A percentile compares a stretch with the other conserved stretches of the same genome.
These are phyloP conservation scores for Syrmaticus mikado DNA, from an alignment of 2,113 vertebrate genomes.

Conservation along the genomic window DNA sequence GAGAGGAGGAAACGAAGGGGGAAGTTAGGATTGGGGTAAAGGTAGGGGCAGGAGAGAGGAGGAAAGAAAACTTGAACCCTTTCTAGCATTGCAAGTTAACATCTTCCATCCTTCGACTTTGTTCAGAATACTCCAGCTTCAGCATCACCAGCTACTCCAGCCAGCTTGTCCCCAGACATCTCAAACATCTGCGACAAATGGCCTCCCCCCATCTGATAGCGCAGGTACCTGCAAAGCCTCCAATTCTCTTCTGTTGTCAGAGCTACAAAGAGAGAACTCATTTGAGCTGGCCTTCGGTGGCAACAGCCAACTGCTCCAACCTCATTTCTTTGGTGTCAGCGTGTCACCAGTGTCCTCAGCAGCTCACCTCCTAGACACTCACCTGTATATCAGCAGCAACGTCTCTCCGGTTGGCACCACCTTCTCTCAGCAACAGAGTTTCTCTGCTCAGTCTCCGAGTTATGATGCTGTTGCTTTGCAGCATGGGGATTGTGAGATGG, in stretches of 20 bases:
- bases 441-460: conserved; percentile 37
- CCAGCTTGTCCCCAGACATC: conserved; percentile 72
- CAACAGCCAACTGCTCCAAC: conserved; percentile 74
- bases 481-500: conserved; percentile 83
- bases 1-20: neutral
- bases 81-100: neutral
- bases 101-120: conserved; percentile 1
- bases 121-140: conserved; percentile 92
- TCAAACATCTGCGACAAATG: conserved; percentile 1
- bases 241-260: conserved; percentile 67
- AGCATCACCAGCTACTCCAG: conserved; percentile 83
- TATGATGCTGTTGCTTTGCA: conserved; percentile 64
- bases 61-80: neutral
- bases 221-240: conserved; percentile 64
- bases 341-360: conserved; percentile 87
- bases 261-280: conserved; percentile 77
- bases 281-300: conserved; percentile 73
- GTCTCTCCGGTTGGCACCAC: neutral
- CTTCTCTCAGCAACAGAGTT: conserved; percentile 66
- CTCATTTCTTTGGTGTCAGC: conserved; percentile 71
- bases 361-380: conserved; percentile 88
- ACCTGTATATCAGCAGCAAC: conserved; percentile 85
- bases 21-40: neutral
- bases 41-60: neutral
- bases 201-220: conserved; percentile 59